Percentiles rank a stretch among this genome's conserved stretches.
Evolutionary conservation across 2,797 vertebrate genomes (phyloP).

Genomic region (Botia almorhae): DNA sequence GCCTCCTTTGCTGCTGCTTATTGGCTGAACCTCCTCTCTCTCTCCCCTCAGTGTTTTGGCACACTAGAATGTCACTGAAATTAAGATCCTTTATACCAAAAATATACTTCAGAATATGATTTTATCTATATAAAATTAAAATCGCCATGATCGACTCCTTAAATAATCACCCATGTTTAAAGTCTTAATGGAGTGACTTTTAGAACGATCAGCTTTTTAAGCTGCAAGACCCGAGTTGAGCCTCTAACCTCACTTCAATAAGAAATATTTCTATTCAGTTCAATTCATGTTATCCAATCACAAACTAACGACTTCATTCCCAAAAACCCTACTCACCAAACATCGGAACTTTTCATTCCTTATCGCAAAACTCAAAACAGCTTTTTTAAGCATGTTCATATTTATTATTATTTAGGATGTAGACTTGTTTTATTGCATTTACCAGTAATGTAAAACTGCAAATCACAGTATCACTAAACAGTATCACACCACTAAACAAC

Average conservation of each 20-base stretch:
- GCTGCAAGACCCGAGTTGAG: constrained; percentile 18
- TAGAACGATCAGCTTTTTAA: constrained; percentile 39
- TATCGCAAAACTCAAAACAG: neutral
- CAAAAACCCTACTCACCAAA: neutral
- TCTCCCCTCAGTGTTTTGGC: constrained; percentile 27
- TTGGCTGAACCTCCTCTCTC: constrained; percentile 19
- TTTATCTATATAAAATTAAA: neutral
- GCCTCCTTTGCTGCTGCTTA: constrained; percentile 11
- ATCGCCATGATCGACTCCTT: neutral
- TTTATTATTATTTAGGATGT: neutral
- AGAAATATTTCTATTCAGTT: constrained; percentile 19
- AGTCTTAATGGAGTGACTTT: constrained; percentile 33
- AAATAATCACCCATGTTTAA: constrained; percentile 29
- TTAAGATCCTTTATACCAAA: constrained; percentile 2
- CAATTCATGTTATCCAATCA: neutral
- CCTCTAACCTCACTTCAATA: constrained; percentile 14
- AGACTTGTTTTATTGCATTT: neutral
- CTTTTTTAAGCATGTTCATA: neutral
- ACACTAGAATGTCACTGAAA: neutral
- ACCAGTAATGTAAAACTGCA: neutral
- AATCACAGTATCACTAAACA: neutral
- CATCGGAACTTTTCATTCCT: neutral
- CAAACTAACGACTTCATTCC: neutral
- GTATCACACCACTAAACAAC: too few species aligned
- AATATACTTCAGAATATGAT: neutral